Conservation (phyloP, 2,113 vertebrate species). For the Baryphthengus martii region DNA sequence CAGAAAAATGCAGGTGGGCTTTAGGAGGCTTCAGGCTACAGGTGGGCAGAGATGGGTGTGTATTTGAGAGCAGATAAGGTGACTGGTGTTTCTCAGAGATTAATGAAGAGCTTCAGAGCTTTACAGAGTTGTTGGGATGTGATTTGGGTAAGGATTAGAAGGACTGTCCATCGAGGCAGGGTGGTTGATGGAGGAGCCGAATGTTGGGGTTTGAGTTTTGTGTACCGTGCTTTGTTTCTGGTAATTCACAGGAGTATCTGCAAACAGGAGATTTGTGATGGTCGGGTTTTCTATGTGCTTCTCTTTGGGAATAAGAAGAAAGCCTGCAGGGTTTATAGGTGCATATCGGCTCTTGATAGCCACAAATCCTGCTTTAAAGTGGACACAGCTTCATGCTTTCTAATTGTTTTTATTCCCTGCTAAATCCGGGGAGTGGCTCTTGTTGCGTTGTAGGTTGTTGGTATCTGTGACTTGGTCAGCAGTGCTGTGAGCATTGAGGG, state of each 20-base stretch:
- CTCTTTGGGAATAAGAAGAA: neutral
- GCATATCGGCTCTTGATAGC: neutral
- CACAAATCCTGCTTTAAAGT: neutral
- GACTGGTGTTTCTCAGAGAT: neutral
- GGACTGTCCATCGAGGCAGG: neutral
- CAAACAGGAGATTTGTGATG: neutral
- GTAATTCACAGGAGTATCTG: neutral
- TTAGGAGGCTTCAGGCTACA: neutral
- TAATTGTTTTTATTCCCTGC: neutral
- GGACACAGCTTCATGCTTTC: neutral
- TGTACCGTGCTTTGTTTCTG: rapidly evolving
- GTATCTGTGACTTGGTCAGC: neutral
- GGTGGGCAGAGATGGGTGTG: rapidly evolving
- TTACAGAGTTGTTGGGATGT: neutral
- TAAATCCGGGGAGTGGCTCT: neutral
- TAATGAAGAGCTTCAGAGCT: neutral
- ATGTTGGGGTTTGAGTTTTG: neutral
- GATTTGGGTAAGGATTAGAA: neutral
- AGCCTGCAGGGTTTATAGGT: neutral
- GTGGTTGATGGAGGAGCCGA: neutral
- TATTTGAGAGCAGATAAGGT: neutral
- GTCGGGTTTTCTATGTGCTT: neutral
- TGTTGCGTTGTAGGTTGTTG: neutral
- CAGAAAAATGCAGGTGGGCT: neutral
- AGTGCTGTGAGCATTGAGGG: neutral